These are phyloP conservation scores for Alectoris magna DNA, from an alignment of 2,797 vertebrate species.

Conservation along the genomic window DNA sequence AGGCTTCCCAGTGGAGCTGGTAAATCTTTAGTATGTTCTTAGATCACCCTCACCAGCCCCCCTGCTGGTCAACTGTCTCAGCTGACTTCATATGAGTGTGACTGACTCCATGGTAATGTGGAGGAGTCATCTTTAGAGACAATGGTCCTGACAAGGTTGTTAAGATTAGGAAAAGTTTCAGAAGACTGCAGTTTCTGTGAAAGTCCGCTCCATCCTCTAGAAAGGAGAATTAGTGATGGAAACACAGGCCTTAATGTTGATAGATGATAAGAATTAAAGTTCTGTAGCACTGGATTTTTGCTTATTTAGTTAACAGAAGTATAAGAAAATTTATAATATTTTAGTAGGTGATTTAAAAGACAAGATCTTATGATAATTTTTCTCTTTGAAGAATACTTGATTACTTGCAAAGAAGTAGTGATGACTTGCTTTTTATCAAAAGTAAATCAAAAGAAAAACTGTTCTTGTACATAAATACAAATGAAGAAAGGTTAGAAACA, in stretches of 20 bases:
- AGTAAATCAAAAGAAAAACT: background rate
- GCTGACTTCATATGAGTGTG: rapidly evolving
- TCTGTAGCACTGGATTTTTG: background rate
- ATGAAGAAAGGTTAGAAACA: background rate
- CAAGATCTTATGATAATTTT: background rate
- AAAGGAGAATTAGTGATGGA: background rate
- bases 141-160: background rate
- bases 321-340: background rate
- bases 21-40: background rate
- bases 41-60: background rate
- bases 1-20: background rate
- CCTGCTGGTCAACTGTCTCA: background rate
- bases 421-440: background rate
- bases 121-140: background rate
- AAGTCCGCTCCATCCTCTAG: background rate
- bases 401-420: background rate
- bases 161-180: background rate
- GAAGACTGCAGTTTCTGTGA: background rate
- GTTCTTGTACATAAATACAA: background rate
- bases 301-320: background rate
- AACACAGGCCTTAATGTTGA: background rate
- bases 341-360: background rate
- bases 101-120: background rate
- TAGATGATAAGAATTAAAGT: background rate
- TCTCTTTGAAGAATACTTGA: background rate